These are phyloP conservation scores for Thereva unica DNA, from an alignment of 2,888 invertebrate genomes.

Conservation along the genomic window DNA sequence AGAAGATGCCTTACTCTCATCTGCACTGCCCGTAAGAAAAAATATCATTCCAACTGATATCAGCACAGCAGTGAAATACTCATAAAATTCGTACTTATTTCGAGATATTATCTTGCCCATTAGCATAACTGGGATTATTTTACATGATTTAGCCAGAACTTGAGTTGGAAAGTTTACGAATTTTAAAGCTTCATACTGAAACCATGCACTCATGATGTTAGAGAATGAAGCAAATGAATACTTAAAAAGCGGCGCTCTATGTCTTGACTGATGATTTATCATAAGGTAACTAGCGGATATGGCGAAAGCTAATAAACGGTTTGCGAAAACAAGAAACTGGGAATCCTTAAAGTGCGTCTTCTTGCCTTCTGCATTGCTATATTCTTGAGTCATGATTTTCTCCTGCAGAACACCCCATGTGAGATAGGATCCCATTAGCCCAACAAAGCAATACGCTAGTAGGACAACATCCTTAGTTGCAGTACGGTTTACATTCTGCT, in stretches of 20 bases:
- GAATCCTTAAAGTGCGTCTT: conserved; percentile 82
- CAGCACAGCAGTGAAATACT: conserved; percentile 86
- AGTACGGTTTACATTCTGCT: conserved; percentile 58
- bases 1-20: conserved; percentile 65
- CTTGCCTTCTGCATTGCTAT: conserved; percentile 67
- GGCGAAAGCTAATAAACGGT: conserved; percentile 83
- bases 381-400: conserved; percentile 93
- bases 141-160: conserved; percentile 96
- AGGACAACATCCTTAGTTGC: conserved; percentile 65
- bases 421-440: conserved; percentile 87
- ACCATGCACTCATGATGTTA: conserved; percentile 98
- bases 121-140: conserved; percentile 96
- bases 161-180: conserved; percentile 98
- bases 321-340: conserved; percentile 95
- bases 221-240: conserved; percentile 95
- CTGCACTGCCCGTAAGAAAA: conserved; percentile 82
- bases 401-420: conserved; percentile 98
- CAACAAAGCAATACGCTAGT: conserved; percentile 79
- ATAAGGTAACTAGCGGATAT: conserved; percentile 70
- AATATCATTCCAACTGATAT: conserved; percentile 92
- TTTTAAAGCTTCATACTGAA: conserved; percentile 98
- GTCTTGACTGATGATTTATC: conserved; percentile 66
- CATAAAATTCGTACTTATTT: conserved; percentile 84
- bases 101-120: conserved; percentile 93
- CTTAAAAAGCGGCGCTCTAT: conserved; percentile 87